A percentile compares a stretch with the other conserved stretches of the same genome.
Conservation (phyloP, 2,888 invertebrate species). For the Homarus gammarus region DNA sequence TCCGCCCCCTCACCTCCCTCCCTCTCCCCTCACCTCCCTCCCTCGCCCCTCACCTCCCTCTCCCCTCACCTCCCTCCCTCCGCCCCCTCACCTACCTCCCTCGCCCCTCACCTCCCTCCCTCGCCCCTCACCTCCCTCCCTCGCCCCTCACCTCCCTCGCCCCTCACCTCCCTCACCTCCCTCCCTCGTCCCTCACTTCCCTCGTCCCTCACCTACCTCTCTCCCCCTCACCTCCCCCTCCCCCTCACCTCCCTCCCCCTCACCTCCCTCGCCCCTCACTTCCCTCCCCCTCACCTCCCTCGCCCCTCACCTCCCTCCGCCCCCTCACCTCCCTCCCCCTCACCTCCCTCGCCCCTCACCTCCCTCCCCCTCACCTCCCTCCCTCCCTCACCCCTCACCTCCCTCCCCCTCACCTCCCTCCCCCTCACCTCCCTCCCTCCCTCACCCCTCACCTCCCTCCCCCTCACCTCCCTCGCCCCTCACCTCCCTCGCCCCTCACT, state of each 20-base stretch:
- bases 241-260: conserved; percentile 17
- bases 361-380: no score
- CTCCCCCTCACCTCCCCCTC: no score
- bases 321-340: no score
- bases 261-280: not conserved
- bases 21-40: no score
- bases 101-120: not conserved
- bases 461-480: conserved; percentile 21
- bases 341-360: no score
- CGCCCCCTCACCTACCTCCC: no score
- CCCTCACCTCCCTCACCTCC: no score
- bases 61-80: not conserved
- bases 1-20: not conserved
- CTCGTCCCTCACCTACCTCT: not conserved
- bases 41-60: no score
- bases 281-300: not conserved
- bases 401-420: no score
- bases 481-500: not conserved
- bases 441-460: not conserved
- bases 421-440: not conserved
- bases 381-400: no score
- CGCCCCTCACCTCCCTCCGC: not conserved
- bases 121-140: not conserved
- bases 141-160: not conserved
- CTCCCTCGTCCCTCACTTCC: not conserved